Evolutionary conservation across 2,888 invertebrate species (phyloP).

Genomic region (Tiliacea citrago): DNA sequence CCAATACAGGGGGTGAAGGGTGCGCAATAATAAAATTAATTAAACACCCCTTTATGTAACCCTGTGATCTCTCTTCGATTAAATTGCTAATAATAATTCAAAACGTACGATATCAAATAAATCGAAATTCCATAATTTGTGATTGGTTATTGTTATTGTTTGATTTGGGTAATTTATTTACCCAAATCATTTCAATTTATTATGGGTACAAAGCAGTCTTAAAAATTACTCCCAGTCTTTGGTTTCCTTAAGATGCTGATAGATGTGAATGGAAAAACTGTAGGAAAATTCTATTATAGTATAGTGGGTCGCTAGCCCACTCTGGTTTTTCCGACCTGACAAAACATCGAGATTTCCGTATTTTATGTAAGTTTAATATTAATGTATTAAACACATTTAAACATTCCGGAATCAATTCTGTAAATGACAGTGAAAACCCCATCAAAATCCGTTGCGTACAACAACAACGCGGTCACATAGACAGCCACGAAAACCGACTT

Average conservation of each 20-base stretch:
- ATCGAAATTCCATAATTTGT: constrained; percentile 72
- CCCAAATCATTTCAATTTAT: too few species aligned
- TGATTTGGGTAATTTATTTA: constrained; percentile 38
- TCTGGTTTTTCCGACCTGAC: background rate
- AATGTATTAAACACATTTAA: background rate
- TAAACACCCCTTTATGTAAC: constrained; percentile 66
- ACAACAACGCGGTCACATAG: too few species aligned
- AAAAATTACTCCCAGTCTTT: background rate
- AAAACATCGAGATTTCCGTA: background rate
- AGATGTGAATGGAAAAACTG: constrained; percentile 14
- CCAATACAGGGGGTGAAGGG: constrained; percentile 42
- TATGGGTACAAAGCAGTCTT: background rate
- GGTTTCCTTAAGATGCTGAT: constrained; percentile 19
- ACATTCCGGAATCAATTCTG: background rate
- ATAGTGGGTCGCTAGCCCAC: too few species aligned
- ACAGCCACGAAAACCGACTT: background rate
- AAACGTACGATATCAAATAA: constrained; percentile 55
- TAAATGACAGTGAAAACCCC: background rate
- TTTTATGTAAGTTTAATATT: background rate
- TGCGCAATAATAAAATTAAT: constrained; percentile 71
- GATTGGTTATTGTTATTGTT: constrained; percentile 49
- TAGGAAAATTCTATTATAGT: constrained; percentile 9
- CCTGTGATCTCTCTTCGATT: constrained; percentile 69
- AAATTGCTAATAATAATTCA: constrained; percentile 64
- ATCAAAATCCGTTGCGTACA: background rate